These are phyloP conservation scores for Pogonophryne albipinna DNA, from an alignment of 2,797 vertebrate genomes.

Conservation along the genomic window DNA sequence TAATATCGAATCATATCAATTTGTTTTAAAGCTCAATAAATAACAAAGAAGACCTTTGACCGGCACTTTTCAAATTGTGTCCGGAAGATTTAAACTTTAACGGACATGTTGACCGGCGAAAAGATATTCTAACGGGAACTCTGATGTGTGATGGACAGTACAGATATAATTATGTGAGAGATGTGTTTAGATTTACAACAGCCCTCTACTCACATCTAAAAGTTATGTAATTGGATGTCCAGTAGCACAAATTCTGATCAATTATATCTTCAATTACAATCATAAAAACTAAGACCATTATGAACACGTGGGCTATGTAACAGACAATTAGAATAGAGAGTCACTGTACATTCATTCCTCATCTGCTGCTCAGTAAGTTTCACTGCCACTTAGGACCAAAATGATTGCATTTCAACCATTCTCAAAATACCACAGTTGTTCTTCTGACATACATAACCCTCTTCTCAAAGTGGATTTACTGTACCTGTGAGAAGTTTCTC, in stretches of 20 bases:
- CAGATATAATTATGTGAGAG: not conserved
- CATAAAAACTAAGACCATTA: not conserved
- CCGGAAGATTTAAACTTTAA: too few species aligned
- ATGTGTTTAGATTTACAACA: too few species aligned
- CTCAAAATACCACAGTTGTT: not conserved
- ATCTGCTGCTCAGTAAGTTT: not conserved
- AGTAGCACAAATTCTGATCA: too few species aligned
- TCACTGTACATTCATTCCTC: too few species aligned
- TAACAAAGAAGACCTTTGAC: too few species aligned
- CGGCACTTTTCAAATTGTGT: too few species aligned
- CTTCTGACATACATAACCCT: not conserved
- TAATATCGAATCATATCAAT: too few species aligned
- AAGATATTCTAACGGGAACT: too few species aligned
- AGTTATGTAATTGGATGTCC: too few species aligned
- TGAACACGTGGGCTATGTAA: not conserved
- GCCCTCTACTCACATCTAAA: too few species aligned
- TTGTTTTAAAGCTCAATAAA: too few species aligned
- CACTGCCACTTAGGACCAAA: not conserved
- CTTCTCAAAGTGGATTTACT: not conserved
- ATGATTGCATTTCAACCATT: not conserved
- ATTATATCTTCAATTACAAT: not conserved
- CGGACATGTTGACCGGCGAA: too few species aligned
- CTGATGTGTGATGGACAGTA: not conserved
- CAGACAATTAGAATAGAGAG: not conserved
- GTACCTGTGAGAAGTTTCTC: slow-evolving; percentile 90